Evolutionary conservation across 2,113 vertebrate genomes (phyloP), one percentile per base, ranked within the genome.

Genomic region (Serilophus lunatus): DNA sequence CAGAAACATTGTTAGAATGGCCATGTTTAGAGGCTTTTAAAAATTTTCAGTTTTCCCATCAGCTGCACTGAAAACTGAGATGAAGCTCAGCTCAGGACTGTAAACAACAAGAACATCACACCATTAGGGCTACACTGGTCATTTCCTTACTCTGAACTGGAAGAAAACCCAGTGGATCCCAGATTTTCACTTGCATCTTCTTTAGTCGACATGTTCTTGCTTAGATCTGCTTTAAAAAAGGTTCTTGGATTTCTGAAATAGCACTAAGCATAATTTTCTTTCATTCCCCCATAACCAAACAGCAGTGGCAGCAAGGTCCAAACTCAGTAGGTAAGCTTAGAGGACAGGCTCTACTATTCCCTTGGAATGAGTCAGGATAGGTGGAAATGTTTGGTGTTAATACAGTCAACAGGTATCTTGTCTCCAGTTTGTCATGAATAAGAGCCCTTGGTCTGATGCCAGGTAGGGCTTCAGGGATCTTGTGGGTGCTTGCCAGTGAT

Each of bases 391-490:
- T 69, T n/a, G 68, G 23, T 40, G 45, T 42, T 29, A 54, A 54
- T 35, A 61, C 6, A 61, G 12, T 8, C 31, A 50, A 8, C 22
- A 20, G 8, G 24, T 45, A 36, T 49, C 45, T 75, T 12, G 3
- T 50, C 56, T 70, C 42, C 38, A 25, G 44, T 50, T 26, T 13
- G 11, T 29, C 47, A 49, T 4, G 38, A 28, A 20, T 33, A 45
- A 74, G 26, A 81, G 25, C 54, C 44, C 20, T 59, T 2, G 3
- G 11, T 19, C n/a, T 68, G 28, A 26, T 1, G 16, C 1, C 0
- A 2, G 7, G 40, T 6, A 76, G 61, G 26, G 44, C 45, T 45
- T 77, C 44, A 68, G 44, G 45, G 38, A 18, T 68, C 66, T 82
- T 45, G 9, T 2, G 4, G 10, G 10, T 36, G 19, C 26, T 60